A percentile compares a stretch with the other conserved stretches of the same genome.
Evolutionary conservation across 2,797 vertebrate genomes (phyloP).

Genomic region (Pelodytes ibericus): DNA sequence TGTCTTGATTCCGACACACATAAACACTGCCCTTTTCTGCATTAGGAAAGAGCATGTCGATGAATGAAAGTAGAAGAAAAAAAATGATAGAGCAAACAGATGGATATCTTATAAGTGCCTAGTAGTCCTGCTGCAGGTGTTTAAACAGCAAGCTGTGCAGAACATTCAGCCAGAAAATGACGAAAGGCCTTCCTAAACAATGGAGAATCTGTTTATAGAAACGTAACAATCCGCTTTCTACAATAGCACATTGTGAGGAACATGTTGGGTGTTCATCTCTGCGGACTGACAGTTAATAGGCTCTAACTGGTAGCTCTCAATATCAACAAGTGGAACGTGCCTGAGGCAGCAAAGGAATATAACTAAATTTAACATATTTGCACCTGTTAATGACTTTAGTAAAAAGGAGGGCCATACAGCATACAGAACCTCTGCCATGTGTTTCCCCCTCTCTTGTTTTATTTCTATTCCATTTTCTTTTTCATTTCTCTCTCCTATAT

Average conservation of each 20-base stretch:
- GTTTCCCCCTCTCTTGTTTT: too few species aligned
- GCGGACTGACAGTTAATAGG: background rate
- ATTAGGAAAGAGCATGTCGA: conserved; percentile 9
- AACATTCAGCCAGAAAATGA: conserved; percentile 34
- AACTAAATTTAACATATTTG: too few species aligned
- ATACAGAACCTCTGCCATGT: too few species aligned
- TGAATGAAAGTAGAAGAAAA: conserved; percentile 28
- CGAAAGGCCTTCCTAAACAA: conserved; percentile 20
- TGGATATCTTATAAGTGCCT: conserved; percentile 31
- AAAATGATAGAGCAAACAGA: conserved; percentile 32
- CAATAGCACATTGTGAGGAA: background rate
- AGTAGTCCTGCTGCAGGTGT: conserved; percentile 46
- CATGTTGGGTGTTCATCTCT: background rate
- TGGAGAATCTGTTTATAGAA: background rate
- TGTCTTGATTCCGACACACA: too few species aligned
- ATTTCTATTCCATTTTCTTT: too few species aligned
- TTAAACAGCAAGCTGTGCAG: conserved; percentile 48
- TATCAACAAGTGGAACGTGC: too few species aligned
- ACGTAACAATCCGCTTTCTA: background rate
- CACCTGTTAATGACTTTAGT: too few species aligned
- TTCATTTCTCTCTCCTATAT: too few species aligned
- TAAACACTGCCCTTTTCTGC: background rate
- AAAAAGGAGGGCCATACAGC: too few species aligned
- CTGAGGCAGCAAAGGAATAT: too few species aligned
- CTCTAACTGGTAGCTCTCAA: background rate